Percentiles rank a stretch among this genome's conserved stretches.
phyloP scores from a whole-genome alignment of 2,113 vertebrate genomes.

The Neogobius melanostomus region DNA sequence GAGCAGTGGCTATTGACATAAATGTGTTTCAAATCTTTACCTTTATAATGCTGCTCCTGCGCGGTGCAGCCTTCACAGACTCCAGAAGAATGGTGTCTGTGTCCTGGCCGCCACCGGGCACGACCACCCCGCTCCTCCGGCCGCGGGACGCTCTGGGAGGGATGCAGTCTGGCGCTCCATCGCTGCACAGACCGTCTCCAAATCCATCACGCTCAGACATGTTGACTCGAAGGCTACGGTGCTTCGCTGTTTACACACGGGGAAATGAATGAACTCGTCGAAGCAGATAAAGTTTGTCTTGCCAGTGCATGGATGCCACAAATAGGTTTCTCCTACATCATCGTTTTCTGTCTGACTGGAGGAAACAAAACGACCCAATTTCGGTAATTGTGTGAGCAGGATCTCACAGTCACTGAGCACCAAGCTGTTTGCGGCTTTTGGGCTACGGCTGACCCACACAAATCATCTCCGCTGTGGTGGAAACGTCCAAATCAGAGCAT shows the following conservation, averaged over 20 bases:
- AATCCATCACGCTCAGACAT: conserved; percentile 79
- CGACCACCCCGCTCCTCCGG: conserved; percentile 82
- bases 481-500: conserved; percentile 43
- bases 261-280: conserved; percentile 33
- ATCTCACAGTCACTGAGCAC: conserved; percentile 12
- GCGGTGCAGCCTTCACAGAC: conserved; percentile 83
- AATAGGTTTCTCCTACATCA: conserved; percentile 7
- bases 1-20: neutral
- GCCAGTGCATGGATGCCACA: conserved; percentile 35
- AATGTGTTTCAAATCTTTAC: conserved; percentile 58
- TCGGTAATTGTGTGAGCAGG: conserved; percentile 26
- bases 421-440: conserved; percentile 13
- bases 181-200: conserved; percentile 72
- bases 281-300: conserved; percentile 54
- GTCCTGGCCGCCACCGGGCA: conserved; percentile 66
- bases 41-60: conserved; percentile 98
- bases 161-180: conserved; percentile 68
- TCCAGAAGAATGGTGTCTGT: conserved; percentile 81
- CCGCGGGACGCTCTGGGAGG: conserved; percentile 65
- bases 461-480: neutral
- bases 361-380: conserved; percentile 34
- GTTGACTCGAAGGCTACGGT: conserved; percentile 8
- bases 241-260: conserved; percentile 13
- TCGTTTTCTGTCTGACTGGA: conserved; percentile 8
- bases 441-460: conserved; percentile 5